These are phyloP conservation scores for Papilio gigon DNA, from an alignment of 2,888 invertebrate genomes.

Conservation along the genomic window DNA sequence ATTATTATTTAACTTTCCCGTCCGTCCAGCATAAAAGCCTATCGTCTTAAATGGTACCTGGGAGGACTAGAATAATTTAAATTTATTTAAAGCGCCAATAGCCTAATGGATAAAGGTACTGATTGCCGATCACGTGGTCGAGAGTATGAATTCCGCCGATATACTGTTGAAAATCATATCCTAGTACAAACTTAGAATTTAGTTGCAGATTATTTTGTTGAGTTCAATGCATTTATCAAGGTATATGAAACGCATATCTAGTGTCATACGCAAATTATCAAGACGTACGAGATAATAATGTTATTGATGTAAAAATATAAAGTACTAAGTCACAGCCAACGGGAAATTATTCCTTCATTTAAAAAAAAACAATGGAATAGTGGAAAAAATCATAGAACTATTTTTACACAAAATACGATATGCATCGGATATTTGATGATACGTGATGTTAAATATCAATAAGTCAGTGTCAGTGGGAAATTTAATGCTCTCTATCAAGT, in stretches of 20 bases:
- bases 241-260: not conserved
- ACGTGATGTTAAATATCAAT: not conserved
- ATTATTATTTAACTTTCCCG: not conserved
- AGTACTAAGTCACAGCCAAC: not conserved
- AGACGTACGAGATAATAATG: not conserved
- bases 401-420: not conserved
- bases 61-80: no score
- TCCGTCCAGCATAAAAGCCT: not conserved
- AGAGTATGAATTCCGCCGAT: no score
- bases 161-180: no score
- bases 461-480: slow-evolving; percentile 15
- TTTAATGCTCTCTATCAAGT: not conserved
- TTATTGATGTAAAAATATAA: not conserved
- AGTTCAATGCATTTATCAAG: not conserved
- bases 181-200: no score
- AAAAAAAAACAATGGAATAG: not conserved
- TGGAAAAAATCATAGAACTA: not conserved
- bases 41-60: no score
- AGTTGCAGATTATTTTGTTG: not conserved
- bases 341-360: not conserved
- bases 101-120: no score
- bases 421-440: not conserved
- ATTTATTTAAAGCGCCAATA: no score
- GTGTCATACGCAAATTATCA: not conserved
- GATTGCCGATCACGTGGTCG: no score